Evolutionary conservation across 1,140 invertebrate species (phyloP), one percentile per base, ranked within the genome.

Genomic region (Aphelenchoides fujianensis): DNA sequence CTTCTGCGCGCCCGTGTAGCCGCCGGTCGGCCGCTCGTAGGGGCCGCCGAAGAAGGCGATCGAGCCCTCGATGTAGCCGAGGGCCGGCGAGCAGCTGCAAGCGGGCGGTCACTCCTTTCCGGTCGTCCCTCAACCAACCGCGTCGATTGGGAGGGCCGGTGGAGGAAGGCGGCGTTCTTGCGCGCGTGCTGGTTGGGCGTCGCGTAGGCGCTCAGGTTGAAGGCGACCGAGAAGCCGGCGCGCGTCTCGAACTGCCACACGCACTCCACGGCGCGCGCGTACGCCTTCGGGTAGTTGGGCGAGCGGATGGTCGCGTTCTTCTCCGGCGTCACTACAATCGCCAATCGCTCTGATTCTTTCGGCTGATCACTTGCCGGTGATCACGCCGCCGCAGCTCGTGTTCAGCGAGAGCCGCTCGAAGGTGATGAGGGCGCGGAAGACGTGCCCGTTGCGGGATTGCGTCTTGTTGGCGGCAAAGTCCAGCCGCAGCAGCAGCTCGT

Each of bases 231-330:
- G 52, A 30, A 80, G 0, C 76, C 76, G 16, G 70, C 67, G 3
- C 68, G 9, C 2, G 76, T 57, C 16, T 73, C 37, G 27, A 77
- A 70, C 36, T 76, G 78, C 76, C 76, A 77, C 23, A 32, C 55
- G n/a, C 62, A 57, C 34, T 78, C 59, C 32, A 76, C 62, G 12
- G 63, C 74, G 59, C 68, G 71, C 32, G 74, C 69, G 52, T 83
- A 82, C 0, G 67, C 3, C 41, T 72, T 75, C 3, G 85, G 84
- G 66, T 82, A 86, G 19, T 78, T 74, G 23, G 85, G 85, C 0
- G 86, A 86, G 5, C 81, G 77, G 2, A 86, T 73, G 3, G 67
- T 80, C 64, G 74, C 70, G 5, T 27, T 72, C 3, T 73, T 74
- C 71, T 31, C 30, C 27, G 27, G 16, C 1, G 31, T 1, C 2